These are phyloP conservation scores for Nycticorax nycticorax DNA, from an alignment of 2,113 vertebrate species.

Conservation along the genomic window DNA sequence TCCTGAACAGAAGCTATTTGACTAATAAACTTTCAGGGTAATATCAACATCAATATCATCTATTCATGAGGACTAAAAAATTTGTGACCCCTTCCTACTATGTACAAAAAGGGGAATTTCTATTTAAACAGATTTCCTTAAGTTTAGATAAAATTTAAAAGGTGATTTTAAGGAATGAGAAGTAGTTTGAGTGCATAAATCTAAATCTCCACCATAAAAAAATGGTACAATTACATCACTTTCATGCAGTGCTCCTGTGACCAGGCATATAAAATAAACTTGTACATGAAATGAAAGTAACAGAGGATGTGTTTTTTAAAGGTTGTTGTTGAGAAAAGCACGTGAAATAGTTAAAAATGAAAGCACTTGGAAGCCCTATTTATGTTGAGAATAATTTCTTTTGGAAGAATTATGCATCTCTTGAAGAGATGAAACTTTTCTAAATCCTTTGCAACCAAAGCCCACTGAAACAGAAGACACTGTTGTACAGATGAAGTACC, in stretches of 20 bases:
- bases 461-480: background rate
- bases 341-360: background rate
- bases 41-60: background rate
- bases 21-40: background rate
- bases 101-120: background rate
- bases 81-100: background rate
- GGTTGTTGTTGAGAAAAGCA: background rate
- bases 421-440: background rate
- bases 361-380: background rate
- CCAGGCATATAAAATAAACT: background rate
- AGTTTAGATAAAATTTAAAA: background rate
- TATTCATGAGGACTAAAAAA: background rate
- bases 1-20: background rate
- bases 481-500: background rate
- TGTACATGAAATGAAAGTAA: background rate
- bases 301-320: background rate
- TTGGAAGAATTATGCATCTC: background rate
- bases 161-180: background rate
- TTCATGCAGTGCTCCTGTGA: background rate
- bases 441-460: background rate
- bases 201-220: background rate
- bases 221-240: background rate
- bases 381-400: background rate
- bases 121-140: background rate
- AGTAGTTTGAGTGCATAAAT: background rate